These are phyloP conservation scores for Vicugna pacos DNA, from an alignment of 2,113 vertebrate genomes.

Conservation along the genomic window DNA sequence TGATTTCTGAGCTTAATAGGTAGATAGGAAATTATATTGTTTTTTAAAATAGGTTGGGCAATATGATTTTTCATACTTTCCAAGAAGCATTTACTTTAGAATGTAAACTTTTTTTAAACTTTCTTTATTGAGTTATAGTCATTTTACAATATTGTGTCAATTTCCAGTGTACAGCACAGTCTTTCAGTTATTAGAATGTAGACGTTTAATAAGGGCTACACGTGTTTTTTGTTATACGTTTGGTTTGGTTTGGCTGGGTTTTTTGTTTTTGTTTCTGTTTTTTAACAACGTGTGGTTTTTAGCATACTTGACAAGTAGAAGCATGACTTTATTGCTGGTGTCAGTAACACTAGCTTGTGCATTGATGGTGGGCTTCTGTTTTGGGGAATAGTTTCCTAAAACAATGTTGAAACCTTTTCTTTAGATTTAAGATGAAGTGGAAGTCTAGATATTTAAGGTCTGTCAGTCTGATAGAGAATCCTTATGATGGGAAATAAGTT, in stretches of 20 bases:
- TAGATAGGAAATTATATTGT: not conserved
- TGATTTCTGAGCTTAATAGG: constrained; percentile 32
- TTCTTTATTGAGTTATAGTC: too few species aligned
- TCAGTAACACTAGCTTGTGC: not conserved
- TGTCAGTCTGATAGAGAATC: not conserved
- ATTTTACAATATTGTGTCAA: too few species aligned
- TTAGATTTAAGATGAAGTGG: constrained; percentile 49
- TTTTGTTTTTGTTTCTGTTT: too few species aligned
- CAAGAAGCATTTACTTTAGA: not conserved
- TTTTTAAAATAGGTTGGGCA: not conserved
- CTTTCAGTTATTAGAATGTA: constrained; percentile 17
- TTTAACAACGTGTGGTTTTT: not conserved
- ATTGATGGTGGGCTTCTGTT: not conserved
- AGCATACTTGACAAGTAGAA: not conserved
- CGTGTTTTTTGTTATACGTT: not conserved
- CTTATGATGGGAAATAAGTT: constrained; percentile 58
- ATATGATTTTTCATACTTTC: constrained; percentile 7
- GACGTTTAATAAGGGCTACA: not conserved
- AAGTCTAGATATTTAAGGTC: constrained; percentile 26
- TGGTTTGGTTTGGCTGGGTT: not conserved
- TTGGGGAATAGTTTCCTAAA: constrained; percentile 43
- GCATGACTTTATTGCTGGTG: not conserved
- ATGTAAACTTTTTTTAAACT: not conserved
- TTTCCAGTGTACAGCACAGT: too few species aligned
- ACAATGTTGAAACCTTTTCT: not conserved